phyloP scores from a whole-genome alignment of 2,113 vertebrate genomes.

The Ibidorhyncha struthersii region DNA sequence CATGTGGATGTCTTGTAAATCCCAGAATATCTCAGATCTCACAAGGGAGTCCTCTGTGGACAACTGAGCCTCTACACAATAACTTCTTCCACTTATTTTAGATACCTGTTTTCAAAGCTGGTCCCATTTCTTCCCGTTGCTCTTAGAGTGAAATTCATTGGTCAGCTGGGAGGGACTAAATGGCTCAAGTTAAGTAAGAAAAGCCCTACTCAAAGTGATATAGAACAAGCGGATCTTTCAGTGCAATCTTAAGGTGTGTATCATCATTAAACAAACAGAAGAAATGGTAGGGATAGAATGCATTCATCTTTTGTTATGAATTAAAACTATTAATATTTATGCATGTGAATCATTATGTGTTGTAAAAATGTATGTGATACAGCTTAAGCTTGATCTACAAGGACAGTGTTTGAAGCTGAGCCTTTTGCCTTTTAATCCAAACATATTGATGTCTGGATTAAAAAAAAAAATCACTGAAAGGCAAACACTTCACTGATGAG shows the following conservation, averaged over 20 bases:
- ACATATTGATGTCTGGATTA: neutral
- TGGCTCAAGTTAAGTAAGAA: neutral
- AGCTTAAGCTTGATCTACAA: neutral
- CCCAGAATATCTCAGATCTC: neutral
- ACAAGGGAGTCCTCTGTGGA: neutral
- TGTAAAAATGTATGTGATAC: neutral
- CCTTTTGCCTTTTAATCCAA: neutral
- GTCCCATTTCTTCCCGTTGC: neutral
- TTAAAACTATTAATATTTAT: neutral
- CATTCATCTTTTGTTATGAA: neutral
- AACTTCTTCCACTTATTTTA: neutral
- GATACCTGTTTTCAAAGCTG: neutral
- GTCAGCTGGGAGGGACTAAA: neutral
- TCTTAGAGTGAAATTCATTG: accelerated
- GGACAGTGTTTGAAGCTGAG: neutral
- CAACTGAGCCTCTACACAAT: neutral
- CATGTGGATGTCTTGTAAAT: neutral
- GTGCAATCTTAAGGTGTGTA: neutral
- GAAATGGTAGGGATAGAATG: neutral
- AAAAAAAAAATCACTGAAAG: neutral
- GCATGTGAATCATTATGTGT: accelerated
- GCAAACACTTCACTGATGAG: neutral
- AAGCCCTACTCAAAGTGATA: neutral
- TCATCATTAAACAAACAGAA: neutral
- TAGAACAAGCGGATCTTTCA: neutral